Percentiles rank a stretch among this genome's conserved stretches.
Evolutionary conservation across 2,888 invertebrate species (phyloP).

Genomic region (Sinohyriopsis cumingii): DNA sequence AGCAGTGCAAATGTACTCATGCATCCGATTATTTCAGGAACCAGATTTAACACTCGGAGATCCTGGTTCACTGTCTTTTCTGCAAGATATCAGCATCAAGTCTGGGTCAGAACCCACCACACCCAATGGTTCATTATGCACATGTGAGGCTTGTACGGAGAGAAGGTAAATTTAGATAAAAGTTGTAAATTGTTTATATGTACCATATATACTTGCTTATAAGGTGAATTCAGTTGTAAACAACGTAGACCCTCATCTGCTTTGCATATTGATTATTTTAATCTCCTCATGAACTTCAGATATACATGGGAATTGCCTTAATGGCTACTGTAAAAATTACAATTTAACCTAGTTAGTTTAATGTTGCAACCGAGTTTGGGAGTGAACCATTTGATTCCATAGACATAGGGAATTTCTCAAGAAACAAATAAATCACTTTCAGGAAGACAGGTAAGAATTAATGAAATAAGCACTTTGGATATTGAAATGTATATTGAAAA

Average conservation of each 20-base stretch:
- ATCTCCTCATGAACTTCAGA: too few relatives aligned
- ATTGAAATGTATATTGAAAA: too few relatives aligned
- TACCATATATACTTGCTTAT: too few relatives aligned
- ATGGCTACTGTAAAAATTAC: too few relatives aligned
- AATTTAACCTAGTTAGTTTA: too few relatives aligned
- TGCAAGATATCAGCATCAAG: slow-evolving; percentile 53
- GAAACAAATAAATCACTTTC: background rate
- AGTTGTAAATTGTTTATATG: background rate
- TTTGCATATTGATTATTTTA: background rate
- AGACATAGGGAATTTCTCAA: background rate
- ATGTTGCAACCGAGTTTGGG: too few relatives aligned
- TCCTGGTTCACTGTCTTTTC: slow-evolving; percentile 42
- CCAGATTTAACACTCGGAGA: slow-evolving; percentile 33
- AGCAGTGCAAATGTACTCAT: too few relatives aligned
- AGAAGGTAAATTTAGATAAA: slow-evolving; percentile 44
- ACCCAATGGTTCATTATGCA: slow-evolving; percentile 57
- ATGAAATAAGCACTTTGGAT: too few relatives aligned
- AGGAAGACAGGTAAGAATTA: background rate
- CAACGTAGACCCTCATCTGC: too few relatives aligned
- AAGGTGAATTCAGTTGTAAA: too few relatives aligned
- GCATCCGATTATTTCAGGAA: slow-evolving; percentile 23
- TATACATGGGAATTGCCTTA: too few relatives aligned
- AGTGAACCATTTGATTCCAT: too few relatives aligned
- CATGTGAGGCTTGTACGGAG: slow-evolving; percentile 67
- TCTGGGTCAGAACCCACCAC: slow-evolving; percentile 49